Evolutionary conservation across 2,888 invertebrate genomes (phyloP).

Genomic region (Lissocephala sabroskyi): DNA sequence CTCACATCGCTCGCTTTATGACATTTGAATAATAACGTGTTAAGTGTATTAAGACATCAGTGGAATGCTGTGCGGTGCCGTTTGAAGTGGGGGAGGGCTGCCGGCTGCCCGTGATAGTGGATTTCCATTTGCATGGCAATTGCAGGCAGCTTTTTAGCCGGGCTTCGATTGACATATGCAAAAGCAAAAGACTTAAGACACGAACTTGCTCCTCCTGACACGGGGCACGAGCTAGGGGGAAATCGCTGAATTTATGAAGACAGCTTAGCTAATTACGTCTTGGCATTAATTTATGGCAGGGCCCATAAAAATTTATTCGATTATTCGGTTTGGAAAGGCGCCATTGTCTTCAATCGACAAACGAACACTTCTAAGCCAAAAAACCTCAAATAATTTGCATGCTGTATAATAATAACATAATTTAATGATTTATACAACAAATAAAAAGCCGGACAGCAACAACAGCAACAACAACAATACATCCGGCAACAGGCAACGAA

Average conservation of each 20-base stretch:
- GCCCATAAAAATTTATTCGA: slow-evolving; percentile 26
- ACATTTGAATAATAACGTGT: slow-evolving; percentile 51
- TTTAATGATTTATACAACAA: slow-evolving; percentile 14
- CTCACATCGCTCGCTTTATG: slow-evolving; percentile 16
- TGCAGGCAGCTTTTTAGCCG: no score
- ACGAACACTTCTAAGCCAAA: slow-evolving; percentile 15
- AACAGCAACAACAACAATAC: slow-evolving; percentile 33
- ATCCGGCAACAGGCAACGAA: slow-evolving; percentile 39
- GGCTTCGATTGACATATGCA: not conserved
- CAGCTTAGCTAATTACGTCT: slow-evolving; percentile 50
- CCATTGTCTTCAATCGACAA: slow-evolving; percentile 36
- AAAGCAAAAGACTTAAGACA: slow-evolving; percentile 65
- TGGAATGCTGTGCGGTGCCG: slow-evolving; percentile 44
- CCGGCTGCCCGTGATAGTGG: no score
- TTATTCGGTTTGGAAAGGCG: slow-evolving; percentile 42
- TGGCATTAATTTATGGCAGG: slow-evolving; percentile 35
- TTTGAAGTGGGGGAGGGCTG: slow-evolving; percentile 20
- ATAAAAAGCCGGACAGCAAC: slow-evolving; percentile 11
- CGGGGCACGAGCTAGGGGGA: no score
- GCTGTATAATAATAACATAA: slow-evolving; percentile 22
- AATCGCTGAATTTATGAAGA: no score
- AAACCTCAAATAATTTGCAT: slow-evolving; percentile 16
- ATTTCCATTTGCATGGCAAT: no score
- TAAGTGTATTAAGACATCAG: slow-evolving; percentile 51
- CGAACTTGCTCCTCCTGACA: slow-evolving; percentile 45